A percentile compares a stretch with the other conserved stretches of the same genome.
Conservation (phyloP, 1,140 invertebrate genomes). For the Megalopta genalis region DNA sequence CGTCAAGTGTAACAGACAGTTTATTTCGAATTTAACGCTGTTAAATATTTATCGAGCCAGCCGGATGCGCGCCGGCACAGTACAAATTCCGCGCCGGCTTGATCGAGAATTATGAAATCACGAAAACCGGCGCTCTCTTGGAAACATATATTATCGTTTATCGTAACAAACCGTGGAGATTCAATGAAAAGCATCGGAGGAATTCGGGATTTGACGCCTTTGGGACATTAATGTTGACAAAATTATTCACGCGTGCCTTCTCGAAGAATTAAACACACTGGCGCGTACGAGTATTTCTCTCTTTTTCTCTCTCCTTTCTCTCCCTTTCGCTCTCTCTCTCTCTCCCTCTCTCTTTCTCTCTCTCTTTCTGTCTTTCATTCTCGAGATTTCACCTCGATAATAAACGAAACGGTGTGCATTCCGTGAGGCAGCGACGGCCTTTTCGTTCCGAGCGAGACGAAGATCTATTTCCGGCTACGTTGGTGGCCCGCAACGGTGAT, state of each 20-base stretch:
- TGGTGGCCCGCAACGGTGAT: slow-evolving; percentile 61
- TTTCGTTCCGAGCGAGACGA: neutral
- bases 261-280: neutral
- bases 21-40: neutral
- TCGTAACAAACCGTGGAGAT: neutral
- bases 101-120: slow-evolving; percentile 13
- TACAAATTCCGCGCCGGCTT: too few species aligned
- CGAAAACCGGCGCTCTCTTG: neutral
- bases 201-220: slow-evolving; percentile 16
- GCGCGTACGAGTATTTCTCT: too few species aligned
- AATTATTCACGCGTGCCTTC: slow-evolving; percentile 5
- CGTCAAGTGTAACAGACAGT: neutral
- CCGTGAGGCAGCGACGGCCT: neutral
- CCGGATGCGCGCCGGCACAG: too few species aligned
- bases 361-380: too few species aligned
- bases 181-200: neutral
- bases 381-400: slow-evolving; percentile 11
- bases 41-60: neutral
- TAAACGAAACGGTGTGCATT: slow-evolving; percentile 2
- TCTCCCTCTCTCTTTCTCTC: too few species aligned
- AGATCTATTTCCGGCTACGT: slow-evolving; percentile 36
- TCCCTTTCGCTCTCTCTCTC: too few species aligned
- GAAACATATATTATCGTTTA: neutral
- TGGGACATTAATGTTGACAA: slow-evolving; percentile 5
- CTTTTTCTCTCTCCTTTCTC: too few species aligned